These are phyloP conservation scores for Heliconius himera DNA, from an alignment of 1,140 invertebrate genomes.

Conservation along the genomic window DNA sequence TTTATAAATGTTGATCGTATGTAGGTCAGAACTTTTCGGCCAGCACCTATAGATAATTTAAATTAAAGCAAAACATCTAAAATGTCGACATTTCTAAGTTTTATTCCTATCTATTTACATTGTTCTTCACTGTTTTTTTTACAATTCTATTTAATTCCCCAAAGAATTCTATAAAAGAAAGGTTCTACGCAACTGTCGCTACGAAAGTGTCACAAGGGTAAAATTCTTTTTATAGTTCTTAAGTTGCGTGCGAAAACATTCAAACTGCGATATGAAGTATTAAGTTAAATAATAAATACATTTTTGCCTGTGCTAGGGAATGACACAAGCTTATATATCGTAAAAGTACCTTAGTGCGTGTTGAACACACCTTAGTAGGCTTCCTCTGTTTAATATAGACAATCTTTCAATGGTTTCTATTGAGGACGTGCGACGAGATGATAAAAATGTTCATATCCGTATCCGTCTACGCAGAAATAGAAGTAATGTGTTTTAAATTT, in stretches of 20 bases:
- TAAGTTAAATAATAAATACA: slow-evolving; percentile 17
- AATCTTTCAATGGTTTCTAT: slow-evolving; percentile 9
- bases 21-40: too few species aligned
- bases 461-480: neutral
- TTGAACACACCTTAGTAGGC: slow-evolving; percentile 12
- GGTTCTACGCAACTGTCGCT: neutral
- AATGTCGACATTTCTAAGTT: too few species aligned
- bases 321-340: neutral
- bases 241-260: slow-evolving; percentile 1
- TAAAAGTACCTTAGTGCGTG: slow-evolving; percentile 15
- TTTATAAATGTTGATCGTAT: too few species aligned
- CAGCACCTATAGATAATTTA: too few species aligned
- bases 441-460: neutral
- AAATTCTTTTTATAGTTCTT: neutral
- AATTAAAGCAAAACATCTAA: too few species aligned
- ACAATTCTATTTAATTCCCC: too few species aligned
- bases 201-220: neutral
- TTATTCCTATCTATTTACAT: too few species aligned
- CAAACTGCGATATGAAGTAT: neutral
- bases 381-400: neutral
- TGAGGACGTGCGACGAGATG: neutral
- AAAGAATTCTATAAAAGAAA: neutral
- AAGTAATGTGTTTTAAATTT: neutral
- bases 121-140: too few species aligned
- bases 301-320: neutral